Evolutionary conservation across 1,140 invertebrate species (phyloP), one percentile per base, ranked within the genome.

Genomic region (Drosophila nasuta): DNA sequence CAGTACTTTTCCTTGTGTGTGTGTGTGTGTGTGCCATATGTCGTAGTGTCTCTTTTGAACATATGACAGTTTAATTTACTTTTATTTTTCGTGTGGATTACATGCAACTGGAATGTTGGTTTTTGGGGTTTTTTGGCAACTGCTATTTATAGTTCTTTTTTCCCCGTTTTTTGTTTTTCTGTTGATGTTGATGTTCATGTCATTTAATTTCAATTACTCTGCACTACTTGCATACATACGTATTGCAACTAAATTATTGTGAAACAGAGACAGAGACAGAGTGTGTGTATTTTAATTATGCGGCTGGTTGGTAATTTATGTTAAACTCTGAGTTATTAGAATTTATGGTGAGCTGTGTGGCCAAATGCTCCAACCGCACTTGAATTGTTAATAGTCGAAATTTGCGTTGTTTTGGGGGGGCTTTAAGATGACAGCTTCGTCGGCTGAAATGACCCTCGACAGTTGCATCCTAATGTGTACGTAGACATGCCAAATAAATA

Each of bases 11-110:
- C 20, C 20, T 4, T 25, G 20, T 25, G 20, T 25, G 20, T 25
- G 3, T 25, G 3, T 25, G 3, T 25, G 20, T 25, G 64, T 59
- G 66, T 71, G 65, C 79, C 48, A 38, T 52, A 30, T 66, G 59
- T 75, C 69, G 54, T 77, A 64, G 65, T 66, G 75, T 73, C 78
- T 79, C 72, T 58, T 76, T 68, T 81, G 72, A 89, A 79, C 86
- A 89, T 89, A 89, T 89, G 86, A 89, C 86, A 89, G 86, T 89
- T 89, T 89, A 85, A 89, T 89, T 89, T 89, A 89, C 85, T 89
- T 89, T 89, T 89, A 89, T 85, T 89, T 89, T 81, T 75, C 20
- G 65, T 76, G 86, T 85, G 86, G 68, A 85, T 75, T 81, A 77
- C 77, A 88, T 76, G 77, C 81, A 56, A 70, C 65, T 60, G 76